These are phyloP conservation scores for Halotydeus destructor DNA, from an alignment of 1,140 invertebrate species.

Conservation along the genomic window DNA sequence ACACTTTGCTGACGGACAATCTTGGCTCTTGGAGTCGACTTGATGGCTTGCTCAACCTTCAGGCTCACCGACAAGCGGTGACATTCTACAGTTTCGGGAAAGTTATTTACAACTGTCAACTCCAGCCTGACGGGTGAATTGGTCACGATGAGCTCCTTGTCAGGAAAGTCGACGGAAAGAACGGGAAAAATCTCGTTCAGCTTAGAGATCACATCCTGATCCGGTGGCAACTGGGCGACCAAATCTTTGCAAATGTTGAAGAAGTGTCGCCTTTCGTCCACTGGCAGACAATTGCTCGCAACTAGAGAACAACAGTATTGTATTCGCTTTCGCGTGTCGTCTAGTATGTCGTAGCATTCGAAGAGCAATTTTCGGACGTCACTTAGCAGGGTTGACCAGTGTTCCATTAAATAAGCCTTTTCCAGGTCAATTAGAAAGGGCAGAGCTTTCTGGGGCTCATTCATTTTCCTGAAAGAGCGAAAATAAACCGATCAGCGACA, in stretches of 20 bases:
- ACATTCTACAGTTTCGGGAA: neutral
- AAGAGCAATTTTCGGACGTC: conserved; percentile 35
- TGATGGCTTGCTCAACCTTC: neutral
- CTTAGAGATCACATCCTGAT: no score
- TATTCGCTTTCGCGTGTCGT: neutral
- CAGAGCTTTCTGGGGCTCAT: conserved; percentile 64
- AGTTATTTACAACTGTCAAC: neutral
- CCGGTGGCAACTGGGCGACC: no score
- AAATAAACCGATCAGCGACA: conserved; percentile 1
- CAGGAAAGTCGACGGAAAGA: neutral
- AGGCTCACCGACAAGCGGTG: neutral
- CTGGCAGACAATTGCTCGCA: neutral
- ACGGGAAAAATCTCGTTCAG: conserved; percentile 2
- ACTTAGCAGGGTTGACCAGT: conserved; percentile 51
- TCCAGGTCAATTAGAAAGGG: conserved; percentile 66
- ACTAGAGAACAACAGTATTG: neutral
- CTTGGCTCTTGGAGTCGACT: neutral
- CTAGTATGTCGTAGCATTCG: conserved; percentile 29
- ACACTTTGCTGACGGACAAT: neutral
- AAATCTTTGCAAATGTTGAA: no score
- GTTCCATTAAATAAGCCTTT: conserved; percentile 61
- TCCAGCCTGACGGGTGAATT: neutral
- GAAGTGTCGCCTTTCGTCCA: neutral
- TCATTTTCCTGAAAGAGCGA: conserved; percentile 33
- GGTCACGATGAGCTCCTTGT: neutral